Evolutionary conservation across 1,140 invertebrate species (phyloP).

Genomic region (Penaeus indicus): DNA sequence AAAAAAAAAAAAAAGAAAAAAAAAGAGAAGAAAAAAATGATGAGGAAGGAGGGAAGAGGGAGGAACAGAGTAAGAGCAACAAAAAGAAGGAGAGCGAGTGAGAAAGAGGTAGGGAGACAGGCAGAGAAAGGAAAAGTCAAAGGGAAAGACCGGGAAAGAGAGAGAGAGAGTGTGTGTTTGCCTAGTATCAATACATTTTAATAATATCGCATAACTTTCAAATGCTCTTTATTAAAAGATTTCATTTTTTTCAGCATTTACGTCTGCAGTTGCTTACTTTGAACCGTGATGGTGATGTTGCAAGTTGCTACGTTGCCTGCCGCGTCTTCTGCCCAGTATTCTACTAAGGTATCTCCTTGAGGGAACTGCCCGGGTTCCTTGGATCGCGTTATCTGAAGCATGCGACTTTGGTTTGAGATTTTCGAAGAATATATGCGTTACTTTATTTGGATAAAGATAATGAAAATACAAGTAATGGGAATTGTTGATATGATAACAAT

Average conservation of each 20-base stretch:
- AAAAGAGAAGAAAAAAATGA: no score
- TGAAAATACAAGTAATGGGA: neutral
- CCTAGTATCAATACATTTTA: no score
- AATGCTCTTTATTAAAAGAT: neutral
- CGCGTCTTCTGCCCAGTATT: constrained; percentile 76
- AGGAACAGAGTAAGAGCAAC: no score
- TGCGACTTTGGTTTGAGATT: neutral
- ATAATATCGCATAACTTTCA: neutral
- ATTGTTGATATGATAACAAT: neutral
- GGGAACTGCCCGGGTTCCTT: constrained; percentile 74
- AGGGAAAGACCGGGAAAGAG: no score
- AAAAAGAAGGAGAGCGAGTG: no score
- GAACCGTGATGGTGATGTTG: constrained; percentile 76
- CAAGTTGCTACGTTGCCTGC: constrained; percentile 77
- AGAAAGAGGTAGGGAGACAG: no score
- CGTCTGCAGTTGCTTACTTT: constrained; percentile 72
- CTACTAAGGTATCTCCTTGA: constrained; percentile 75
- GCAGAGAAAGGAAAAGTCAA: no score
- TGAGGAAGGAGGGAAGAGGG: no score
- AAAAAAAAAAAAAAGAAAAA: neutral
- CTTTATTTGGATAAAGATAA: neutral
- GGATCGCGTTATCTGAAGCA: constrained; percentile 68
- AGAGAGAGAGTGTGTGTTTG: no score
- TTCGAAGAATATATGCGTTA: no score
- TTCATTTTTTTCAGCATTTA: neutral